phyloP scores from a whole-genome alignment of 2,888 invertebrate species.

The Caenorhabditis becei region DNA sequence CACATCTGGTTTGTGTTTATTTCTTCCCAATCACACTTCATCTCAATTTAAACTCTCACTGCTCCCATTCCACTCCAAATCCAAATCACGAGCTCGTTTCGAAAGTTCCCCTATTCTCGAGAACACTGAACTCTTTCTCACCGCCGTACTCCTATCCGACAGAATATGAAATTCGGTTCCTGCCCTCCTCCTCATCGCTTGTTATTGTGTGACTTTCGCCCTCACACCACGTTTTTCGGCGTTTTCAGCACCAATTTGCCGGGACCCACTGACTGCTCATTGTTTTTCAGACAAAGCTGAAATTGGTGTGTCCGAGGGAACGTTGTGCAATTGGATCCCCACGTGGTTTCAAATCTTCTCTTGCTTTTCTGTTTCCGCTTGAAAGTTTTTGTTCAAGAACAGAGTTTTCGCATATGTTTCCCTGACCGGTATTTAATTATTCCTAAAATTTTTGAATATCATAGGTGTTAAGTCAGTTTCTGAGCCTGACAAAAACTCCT shows the following conservation, averaged over 20 bases:
- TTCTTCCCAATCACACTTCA: slow-evolving; percentile 40
- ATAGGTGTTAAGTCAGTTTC: no score
- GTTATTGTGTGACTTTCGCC: background rate
- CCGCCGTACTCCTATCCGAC: slow-evolving; percentile 5
- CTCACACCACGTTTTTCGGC: slow-evolving; percentile 1
- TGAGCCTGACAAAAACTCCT: no score
- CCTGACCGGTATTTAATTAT: no score
- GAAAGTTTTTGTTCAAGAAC: no score
- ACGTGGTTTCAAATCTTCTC: background rate
- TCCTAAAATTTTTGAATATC: no score
- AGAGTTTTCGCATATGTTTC: no score
- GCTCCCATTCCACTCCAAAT: slow-evolving; percentile 12
- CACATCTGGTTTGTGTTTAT: slow-evolving; percentile 63
- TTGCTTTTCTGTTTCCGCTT: background rate
- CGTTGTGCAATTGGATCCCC: background rate
- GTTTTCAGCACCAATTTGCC: slow-evolving; percentile 4
- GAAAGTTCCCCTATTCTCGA: background rate
- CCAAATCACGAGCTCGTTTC: background rate
- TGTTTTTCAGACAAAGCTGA: background rate
- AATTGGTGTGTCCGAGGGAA: background rate
- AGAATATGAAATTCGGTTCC: slow-evolving; percentile 9
- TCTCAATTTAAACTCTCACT: slow-evolving; percentile 47
- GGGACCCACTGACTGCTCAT: background rate
- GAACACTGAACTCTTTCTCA: background rate
- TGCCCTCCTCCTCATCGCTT: background rate